phyloP scores from a whole-genome alignment of 2,888 invertebrate genomes.

The Machimus rusticus region DNA sequence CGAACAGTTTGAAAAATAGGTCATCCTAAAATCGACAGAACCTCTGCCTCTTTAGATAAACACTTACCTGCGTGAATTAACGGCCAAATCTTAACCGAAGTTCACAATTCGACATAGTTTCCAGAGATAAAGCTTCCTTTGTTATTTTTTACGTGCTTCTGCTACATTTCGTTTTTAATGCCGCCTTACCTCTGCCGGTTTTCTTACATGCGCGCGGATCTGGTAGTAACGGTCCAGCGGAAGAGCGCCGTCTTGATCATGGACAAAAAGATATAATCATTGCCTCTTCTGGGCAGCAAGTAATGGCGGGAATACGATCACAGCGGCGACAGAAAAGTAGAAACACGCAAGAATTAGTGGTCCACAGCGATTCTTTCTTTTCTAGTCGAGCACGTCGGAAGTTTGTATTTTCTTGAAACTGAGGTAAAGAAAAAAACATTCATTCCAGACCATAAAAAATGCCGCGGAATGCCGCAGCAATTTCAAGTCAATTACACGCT shows the following conservation, averaged over 20 bases:
- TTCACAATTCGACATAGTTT: neutral
- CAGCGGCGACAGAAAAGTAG: neutral
- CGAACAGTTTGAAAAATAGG: neutral
- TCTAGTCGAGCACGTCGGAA: neutral
- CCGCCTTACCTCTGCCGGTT: neutral
- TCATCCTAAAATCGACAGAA: neutral
- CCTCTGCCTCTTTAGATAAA: neutral
- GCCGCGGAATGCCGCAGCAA: neutral
- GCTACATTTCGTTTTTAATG: neutral
- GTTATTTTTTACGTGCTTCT: neutral
- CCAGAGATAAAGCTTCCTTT: neutral
- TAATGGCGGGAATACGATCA: neutral
- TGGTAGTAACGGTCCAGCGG: neutral
- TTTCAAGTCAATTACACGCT: neutral
- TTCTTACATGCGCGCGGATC: neutral
- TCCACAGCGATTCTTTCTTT: neutral
- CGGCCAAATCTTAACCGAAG: neutral
- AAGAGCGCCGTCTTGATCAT: neutral
- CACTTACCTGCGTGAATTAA: neutral
- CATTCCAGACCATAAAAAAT: neutral
- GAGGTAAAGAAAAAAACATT: neutral
- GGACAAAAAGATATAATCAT: neutral
- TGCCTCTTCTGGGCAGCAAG: neutral
- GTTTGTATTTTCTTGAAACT: neutral
- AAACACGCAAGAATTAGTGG: neutral